phyloP scores from a whole-genome alignment of 2,888 invertebrate genomes.

The Ptychoptera contaminata region DNA sequence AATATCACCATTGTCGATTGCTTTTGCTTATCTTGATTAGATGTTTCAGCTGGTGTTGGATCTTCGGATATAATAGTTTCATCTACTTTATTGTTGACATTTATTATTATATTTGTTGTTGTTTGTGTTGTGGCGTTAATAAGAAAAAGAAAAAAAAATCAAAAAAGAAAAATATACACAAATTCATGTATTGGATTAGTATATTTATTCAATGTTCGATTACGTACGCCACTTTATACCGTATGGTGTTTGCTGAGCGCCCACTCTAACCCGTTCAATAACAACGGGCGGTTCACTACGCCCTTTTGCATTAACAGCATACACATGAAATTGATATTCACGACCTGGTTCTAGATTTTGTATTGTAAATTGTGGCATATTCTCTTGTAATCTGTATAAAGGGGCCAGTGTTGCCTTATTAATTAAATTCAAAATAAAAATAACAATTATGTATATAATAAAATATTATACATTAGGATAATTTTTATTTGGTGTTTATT shows the following conservation, averaged over 20 bases:
- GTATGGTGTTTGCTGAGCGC: constrained; percentile 31
- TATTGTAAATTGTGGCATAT: constrained; percentile 52
- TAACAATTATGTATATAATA: background rate
- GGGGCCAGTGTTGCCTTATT: constrained; percentile 36
- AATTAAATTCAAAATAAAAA: constrained; percentile 4
- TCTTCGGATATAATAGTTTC: constrained; percentile 32
- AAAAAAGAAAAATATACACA: background rate
- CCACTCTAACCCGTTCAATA: constrained; percentile 35
- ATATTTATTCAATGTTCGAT: no score
- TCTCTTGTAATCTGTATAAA: constrained; percentile 45
- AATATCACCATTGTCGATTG: constrained; percentile 30
- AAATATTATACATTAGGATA: background rate
- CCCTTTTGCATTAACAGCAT: constrained; percentile 69
- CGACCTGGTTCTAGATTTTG: constrained; percentile 59
- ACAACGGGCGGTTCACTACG: constrained; percentile 58
- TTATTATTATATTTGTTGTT: background rate
- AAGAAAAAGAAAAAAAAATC: constrained; percentile 1
- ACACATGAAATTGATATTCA: constrained; percentile 63
- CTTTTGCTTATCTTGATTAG: constrained; percentile 28
- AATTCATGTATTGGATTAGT: background rate
- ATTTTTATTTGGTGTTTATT: constrained; percentile 13
- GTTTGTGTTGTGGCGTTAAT: background rate
- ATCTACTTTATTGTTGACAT: constrained; percentile 16
- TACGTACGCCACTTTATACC: constrained; percentile 18
- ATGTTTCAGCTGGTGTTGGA: constrained; percentile 33